Evolutionary conservation across 2,113 vertebrate genomes (phyloP), one percentile per base, ranked within the genome.

Genomic region (Spea bombifrons): DNA sequence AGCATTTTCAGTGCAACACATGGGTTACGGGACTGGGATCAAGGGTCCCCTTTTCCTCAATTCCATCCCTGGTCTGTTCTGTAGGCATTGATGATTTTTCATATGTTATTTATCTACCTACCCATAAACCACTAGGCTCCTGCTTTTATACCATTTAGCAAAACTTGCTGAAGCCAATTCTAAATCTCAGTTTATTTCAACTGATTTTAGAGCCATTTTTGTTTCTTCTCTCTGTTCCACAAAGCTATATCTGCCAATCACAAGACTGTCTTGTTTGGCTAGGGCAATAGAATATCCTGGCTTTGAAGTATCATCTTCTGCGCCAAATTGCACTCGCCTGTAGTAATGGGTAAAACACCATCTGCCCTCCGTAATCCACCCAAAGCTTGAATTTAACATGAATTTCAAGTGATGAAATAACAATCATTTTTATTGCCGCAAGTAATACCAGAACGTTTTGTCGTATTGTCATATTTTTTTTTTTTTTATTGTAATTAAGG

Each of bases 231-330:
- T 68, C 13, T 52, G 10, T 61, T 30, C 10, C 47, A 8, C 17
- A n/a, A 45, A 30, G 59, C n/a, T 74, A 13, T 64, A 10, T 74
- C 45, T 64, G 72, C 15, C 57, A 63, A 13, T 49, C 45, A 50
- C n/a, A 65, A 12, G 59, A 17, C 10, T 4, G n/a, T 45, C 7
- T 16, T 50, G 8, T 59, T 76, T 76, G 64, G 50, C 50, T 67
- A 47, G 17, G 45, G 7, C 13, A 46, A 7, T 57, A 55, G 3
- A 16, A 45, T 45, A 46, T 15, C 10, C 17, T 75, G 63, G 12
- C 63, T 75, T 6, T 46, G 44, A 67, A 45, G 15, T 64, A 2
- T 12, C 49, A 75, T 8, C 30, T 5, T 8, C 15, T 10, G 5
- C 45, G 49, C 66, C 50, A 68, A 17, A 67, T 48, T 76, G 12